These are phyloP conservation scores for Allygus modestus DNA, from an alignment of 2,888 invertebrate species.

Conservation along the genomic window DNA sequence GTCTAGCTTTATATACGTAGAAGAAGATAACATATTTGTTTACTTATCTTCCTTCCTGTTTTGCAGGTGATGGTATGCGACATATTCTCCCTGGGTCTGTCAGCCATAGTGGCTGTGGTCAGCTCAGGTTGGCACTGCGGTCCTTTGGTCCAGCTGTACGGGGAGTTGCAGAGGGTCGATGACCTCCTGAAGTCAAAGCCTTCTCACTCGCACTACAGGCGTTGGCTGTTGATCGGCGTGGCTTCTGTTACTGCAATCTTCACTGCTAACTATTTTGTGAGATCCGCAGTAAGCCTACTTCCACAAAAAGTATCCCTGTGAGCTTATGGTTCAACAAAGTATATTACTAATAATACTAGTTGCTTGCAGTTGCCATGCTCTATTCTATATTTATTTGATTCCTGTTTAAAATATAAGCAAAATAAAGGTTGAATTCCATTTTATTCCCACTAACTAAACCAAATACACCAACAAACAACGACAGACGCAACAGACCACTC, in stretches of 20 bases:
- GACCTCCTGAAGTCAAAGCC: neutral
- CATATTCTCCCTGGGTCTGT: constrained; percentile 21
- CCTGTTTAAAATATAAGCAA: no score
- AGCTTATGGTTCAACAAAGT: no score
- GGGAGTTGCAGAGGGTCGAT: constrained; percentile 45
- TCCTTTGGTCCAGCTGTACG: constrained; percentile 1
- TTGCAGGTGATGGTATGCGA: constrained; percentile 24
- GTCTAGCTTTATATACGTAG: no score
- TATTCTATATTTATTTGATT: no score
- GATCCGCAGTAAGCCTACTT: neutral
- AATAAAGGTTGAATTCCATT: no score
- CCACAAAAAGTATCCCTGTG: neutral
- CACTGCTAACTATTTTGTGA: neutral
- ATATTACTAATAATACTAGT: neutral
- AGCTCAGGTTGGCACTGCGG: constrained; percentile 10
- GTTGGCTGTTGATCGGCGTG: neutral
- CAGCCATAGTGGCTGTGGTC: constrained; percentile 36
- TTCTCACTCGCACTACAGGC: neutral
- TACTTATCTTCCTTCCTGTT: no score
- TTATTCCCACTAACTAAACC: no score
- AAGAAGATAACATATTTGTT: no score
- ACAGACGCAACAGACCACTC: no score
- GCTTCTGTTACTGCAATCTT: neutral
- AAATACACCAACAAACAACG: no score
- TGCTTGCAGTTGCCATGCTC: no score